Evolutionary conservation across 2,888 invertebrate genomes (phyloP).

Genomic region (Cryptocheilus praepositus): DNA sequence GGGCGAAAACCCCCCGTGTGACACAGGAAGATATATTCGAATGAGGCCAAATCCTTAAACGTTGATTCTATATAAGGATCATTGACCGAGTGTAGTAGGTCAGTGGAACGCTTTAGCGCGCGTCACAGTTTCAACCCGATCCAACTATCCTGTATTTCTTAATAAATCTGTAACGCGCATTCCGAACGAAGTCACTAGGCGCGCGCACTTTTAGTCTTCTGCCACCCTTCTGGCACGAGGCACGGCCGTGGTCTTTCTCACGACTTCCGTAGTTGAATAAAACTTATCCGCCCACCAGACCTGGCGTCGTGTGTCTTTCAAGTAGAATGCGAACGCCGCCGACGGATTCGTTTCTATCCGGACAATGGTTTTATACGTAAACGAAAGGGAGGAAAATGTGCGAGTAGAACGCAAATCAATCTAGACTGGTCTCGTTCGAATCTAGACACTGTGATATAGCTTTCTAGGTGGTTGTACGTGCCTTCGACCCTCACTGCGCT

Average conservation of each 20-base stretch:
- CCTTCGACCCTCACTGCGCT: too few species aligned
- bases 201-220: too few species aligned
- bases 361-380: background rate
- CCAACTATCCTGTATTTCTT: background rate
- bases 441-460: too few species aligned
- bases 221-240: too few species aligned
- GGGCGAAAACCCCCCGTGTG: too few species aligned
- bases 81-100: conserved; percentile 43
- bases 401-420: too few species aligned
- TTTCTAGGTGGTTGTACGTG: too few species aligned
- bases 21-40: conserved; percentile 19
- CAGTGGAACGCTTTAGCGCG: conserved; percentile 41
- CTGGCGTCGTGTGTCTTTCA: background rate
- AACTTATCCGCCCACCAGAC: background rate
- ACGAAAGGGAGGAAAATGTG: background rate
- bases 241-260: too few species aligned
- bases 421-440: too few species aligned
- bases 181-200: background rate
- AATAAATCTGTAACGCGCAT: background rate
- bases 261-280: too few species aligned
- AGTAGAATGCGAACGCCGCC: too few species aligned
- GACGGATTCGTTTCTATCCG: too few species aligned
- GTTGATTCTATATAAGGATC: conserved; percentile 27
- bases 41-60: conserved; percentile 28
- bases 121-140: conserved; percentile 12